Base-by-base conservation (phyloP, 2,113 vertebrate species). In the Aldabrachelys gigantea region DNA sequence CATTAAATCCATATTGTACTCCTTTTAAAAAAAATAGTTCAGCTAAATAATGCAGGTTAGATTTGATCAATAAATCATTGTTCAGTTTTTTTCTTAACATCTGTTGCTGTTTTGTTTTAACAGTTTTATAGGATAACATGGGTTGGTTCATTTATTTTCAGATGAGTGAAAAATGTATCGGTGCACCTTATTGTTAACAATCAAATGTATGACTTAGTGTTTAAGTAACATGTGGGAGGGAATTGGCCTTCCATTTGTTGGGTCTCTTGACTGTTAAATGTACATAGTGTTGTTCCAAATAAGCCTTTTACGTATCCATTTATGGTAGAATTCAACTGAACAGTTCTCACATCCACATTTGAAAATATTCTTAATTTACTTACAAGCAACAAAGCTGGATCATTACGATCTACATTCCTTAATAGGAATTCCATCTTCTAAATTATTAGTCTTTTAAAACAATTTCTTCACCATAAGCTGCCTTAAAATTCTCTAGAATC, bases 401-500 rank as follows among this genome's bases (percentile, higher is more conserved):
- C 86, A 25, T 79, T 82, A 0, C 41, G 82, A 93, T 84, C 54
- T 87, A 59, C 65, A 69, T 87, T 92, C 27, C 84, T 95, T 81
- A 31, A 56, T 89, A 82, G 87, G 79, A 22, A 90, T 54, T 91
- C 10, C 5, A 1, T 76, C 65, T 92, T 81, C 5, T 38, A 80
- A 90, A 49, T 84, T 93, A 59, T 54, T 94, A 49, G 78, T 57
- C 85, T 92, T 95, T 87, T 59, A 29, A 62, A 96, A 96, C 76
- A 65, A 85, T 8, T 93, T 93, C 29, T 95, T 96, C 1, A 6
- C 91, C 83, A n/a, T 82, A 59, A 95, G 89, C 85, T 97, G 96
- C 95, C 97, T 98, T 97, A 54, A 93, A 89, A 49, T 95, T 85
- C 89, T 89, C 85, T 41, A 27, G 35, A 91, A 59, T 80, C 35